Evolutionary conservation across 2,888 invertebrate genomes (phyloP), one percentile per base, ranked within the genome.

Genomic region (Chymomyza caudatula): DNA sequence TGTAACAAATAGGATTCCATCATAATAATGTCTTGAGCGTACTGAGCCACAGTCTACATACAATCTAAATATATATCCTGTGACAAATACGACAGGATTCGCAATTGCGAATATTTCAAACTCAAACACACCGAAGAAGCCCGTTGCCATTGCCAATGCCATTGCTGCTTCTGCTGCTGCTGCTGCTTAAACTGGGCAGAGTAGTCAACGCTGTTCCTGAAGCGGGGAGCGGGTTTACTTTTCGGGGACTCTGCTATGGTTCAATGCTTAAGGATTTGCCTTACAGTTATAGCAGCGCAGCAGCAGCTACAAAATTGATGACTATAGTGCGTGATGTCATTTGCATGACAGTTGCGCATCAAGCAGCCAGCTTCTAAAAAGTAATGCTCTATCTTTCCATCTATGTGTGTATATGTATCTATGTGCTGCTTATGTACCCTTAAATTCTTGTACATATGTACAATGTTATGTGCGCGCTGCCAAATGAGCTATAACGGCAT

Each of bases 1-100:
- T 85, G 83, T 85, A 68, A 86, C 85, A 86, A 85, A 86, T 85
- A 85, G 85, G 85, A 85, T 86, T 86, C 85, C 86, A 86, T 86
- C 85, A 86, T 85, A 85, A 86, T 86, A 85, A 86, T 84, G 82
- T 79, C 82, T 79, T 79, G 77, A 72, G 55, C 60, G 51, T 49
- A 22, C 61, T 67, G 66, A 20, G 51, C 20, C 73, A 47, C 55
- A 70, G 71, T 74, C 69, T 73, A 70, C 76, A 76, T 73, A 70
- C 76, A 76, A 76, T 76, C 74, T 63, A 62, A 76, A 74, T 67
- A 64, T 59, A 69, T 73, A 73, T 78, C 71, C 80, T 82, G 85
- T 83, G 85, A 85, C 86, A 86, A 85, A 86, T 85, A 78, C 73
- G 79, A 79, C 76, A 77, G 81, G 77, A 85, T 81, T 86, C 83